These are phyloP conservation scores for Pomatostomus ruficeps DNA, from an alignment of 2,113 vertebrate genomes.

Conservation along the genomic window DNA sequence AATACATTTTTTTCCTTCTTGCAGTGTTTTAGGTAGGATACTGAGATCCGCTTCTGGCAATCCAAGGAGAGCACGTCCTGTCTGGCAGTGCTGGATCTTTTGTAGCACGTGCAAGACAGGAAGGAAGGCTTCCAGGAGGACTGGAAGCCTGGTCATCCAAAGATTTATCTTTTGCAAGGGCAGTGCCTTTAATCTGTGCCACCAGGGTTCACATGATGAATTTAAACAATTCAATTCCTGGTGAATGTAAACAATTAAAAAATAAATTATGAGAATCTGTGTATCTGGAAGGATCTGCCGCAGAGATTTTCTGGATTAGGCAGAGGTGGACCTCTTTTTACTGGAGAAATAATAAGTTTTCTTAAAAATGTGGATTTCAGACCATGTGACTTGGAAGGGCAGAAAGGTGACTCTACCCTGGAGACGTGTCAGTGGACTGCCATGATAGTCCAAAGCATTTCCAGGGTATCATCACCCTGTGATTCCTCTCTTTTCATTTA, in stretches of 20 bases:
- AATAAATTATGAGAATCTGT: neutral
- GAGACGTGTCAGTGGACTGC: fast-evolving
- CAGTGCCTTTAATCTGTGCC: neutral
- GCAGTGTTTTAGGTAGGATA: fast-evolving
- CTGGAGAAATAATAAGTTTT: neutral
- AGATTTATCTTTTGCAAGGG: neutral
- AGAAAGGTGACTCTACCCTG: neutral
- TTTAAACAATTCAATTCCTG: neutral
- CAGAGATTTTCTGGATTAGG: neutral
- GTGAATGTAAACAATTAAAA: neutral
- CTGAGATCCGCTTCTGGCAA: neutral
- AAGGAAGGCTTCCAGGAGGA: neutral
- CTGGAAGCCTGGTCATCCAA: neutral
- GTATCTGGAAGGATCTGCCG: neutral
- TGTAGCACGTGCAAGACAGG: fast-evolving
- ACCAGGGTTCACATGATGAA: neutral
- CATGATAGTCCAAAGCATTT: neutral
- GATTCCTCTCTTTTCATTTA: neutral
- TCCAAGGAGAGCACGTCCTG: neutral
- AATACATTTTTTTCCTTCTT: fast-evolving
- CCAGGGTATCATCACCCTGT: neutral
- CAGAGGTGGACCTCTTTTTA: neutral
- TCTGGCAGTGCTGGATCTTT: neutral
- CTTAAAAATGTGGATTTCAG: neutral
- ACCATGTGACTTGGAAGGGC: neutral